Evolutionary conservation across 2,113 vertebrate genomes (phyloP).

Genomic region (Melozone crissalis): DNA sequence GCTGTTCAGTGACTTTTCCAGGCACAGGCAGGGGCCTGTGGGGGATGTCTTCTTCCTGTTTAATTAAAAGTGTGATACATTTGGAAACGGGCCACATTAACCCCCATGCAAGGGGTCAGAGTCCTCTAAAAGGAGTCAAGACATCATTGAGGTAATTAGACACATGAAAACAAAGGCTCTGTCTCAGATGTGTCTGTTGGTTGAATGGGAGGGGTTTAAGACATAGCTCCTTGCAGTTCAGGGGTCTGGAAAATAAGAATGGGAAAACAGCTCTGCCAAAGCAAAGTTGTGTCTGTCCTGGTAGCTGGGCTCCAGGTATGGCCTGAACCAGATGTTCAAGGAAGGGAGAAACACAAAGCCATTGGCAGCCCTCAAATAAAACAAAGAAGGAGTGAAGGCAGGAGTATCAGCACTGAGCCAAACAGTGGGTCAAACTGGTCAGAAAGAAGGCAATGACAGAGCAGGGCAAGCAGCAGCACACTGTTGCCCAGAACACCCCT

Average conservation of each 20-base stretch:
- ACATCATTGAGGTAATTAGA: neutral
- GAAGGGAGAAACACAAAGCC: neutral
- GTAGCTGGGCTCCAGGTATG: neutral
- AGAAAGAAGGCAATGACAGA: neutral
- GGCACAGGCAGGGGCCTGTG: neutral
- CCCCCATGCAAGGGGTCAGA: neutral
- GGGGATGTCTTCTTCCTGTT: neutral
- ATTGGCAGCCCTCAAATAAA: neutral
- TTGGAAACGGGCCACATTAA: neutral
- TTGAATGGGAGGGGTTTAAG: neutral
- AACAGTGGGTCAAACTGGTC: neutral
- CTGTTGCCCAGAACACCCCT: neutral
- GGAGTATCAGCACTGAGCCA: neutral
- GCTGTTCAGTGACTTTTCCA: slow-evolving; percentile 3
- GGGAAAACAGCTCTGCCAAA: neutral
- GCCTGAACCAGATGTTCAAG: neutral
- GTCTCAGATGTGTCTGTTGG: fast-evolving
- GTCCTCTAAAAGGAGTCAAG: neutral
- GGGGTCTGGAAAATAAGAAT: neutral
- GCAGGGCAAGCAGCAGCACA: neutral
- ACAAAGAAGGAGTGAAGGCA: neutral
- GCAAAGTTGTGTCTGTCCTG: neutral
- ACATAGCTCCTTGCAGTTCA: neutral
- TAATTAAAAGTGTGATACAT: neutral
- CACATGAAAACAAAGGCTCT: neutral